Conservation (phyloP, 2,113 vertebrate genomes). For the Heliornis fulica region DNA sequence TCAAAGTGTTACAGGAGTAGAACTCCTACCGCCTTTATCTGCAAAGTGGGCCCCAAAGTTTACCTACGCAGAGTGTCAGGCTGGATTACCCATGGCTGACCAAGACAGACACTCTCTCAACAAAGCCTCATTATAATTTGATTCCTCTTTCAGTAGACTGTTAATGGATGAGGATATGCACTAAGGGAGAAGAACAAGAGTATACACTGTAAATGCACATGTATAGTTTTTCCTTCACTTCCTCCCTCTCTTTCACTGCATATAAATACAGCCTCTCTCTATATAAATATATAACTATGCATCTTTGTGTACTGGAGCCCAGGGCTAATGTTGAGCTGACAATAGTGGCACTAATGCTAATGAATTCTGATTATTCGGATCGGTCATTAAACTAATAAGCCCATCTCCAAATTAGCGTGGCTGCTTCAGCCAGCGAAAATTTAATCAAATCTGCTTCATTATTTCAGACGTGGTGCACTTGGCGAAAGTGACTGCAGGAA, state of each 20-base stretch:
- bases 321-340: constrained; percentile 81
- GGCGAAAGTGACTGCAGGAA: constrained; percentile 66
- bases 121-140: not conserved
- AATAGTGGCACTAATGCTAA: constrained; percentile 88
- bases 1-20: not conserved
- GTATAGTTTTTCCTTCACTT: not conserved
- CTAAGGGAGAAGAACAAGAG: not conserved
- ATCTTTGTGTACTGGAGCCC: constrained; percentile 71
- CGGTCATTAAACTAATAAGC: constrained; percentile 99
- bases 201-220: not conserved
- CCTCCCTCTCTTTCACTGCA: not conserved
- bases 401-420: constrained; percentile 88
- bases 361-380: constrained; percentile 94
- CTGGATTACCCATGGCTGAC: not conserved
- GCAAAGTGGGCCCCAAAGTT: not conserved
- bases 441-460: constrained; percentile 78
- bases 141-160: not conserved
- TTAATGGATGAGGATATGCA: not conserved
- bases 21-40: not conserved
- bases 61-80: not conserved
- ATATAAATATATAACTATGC: constrained; percentile 49
- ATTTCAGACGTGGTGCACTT: constrained; percentile 72
- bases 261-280: constrained; percentile 29
- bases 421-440: constrained; percentile 72
- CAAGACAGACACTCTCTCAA: not conserved